Evolutionary conservation across 1,140 invertebrate genomes (phyloP), one percentile per base, ranked within the genome.

Genomic region (Saxidomus purpurata): DNA sequence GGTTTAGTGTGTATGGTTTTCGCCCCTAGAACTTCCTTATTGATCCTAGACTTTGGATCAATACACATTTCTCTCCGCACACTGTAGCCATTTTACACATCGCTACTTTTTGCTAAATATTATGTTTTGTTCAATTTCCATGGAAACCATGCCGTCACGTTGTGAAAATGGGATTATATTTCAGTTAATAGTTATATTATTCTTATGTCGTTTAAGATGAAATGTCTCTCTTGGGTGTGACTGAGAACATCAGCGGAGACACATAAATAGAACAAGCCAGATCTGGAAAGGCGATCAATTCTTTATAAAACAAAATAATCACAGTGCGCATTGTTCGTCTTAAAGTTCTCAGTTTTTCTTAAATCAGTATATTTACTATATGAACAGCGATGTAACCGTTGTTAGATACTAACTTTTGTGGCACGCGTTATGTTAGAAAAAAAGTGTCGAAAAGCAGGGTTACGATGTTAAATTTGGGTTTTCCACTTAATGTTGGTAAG

Each of bases 381-480:
- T n/a, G n/a, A n/a, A n/a, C n/a, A n/a, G n/a, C 22, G 6, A 59
- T 28, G 19, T 19, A 25, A 59, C 17, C 22, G 19, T 6, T 19
- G 6, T 22, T 59, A 9, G 6, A n/a, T n/a, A 3, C 55, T 59
- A 22, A 19, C 3, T 28, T n/a, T 59, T 4, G 19, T 59, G 55
- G 17, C 55, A 43, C 15, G 43, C n/a, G 15, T 43, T 43, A 43
- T 43, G 43, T 15, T 43, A 43, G 6, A 43, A 15, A n/a, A 43
- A 43, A 43, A 43, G 43, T 59, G 55, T 59, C 22, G 22, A 25
- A 19, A 25, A 59, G 17, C 19, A 38, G 67, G 34, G 8, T 11
- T 79, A 79, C 47, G 49, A 79, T 79, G 76, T 55, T 79, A 79
- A 52, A 79, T 79, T 34, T 79, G 31, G 76, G 76, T 36, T 79